Evolutionary conservation across 2,113 vertebrate genomes (phyloP), one percentile per base, ranked within the genome.

Genomic region (Onychostoma macrolepis): DNA sequence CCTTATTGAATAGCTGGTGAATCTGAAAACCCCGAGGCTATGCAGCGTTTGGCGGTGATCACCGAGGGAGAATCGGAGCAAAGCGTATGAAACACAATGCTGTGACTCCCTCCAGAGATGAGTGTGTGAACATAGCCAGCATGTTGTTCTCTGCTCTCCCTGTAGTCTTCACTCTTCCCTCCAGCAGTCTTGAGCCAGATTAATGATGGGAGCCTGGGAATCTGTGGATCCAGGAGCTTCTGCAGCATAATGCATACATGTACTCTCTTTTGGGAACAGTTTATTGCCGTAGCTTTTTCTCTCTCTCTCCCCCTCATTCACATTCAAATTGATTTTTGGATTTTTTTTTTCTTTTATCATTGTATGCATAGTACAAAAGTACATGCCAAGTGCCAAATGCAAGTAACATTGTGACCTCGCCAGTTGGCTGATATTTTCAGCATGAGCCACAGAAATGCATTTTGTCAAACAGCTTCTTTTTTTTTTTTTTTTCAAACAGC

Each of bases 201-300:
- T 65, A 81, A 81, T 81, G 80, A 81, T 28, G 6, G 80, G 58
- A 81, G 38, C 80, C n/a, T 81, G 80, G 58, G 80, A 81, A 81
- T n/a, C 38, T 19, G 58, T 41, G 41, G 38, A 45, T 65, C 80
- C 78, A 61, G 53, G 33, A 63, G 33, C 53, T n/a, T 30, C 30
- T 41, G 53, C n/a, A 9, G 26, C 26, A 17, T 65, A 28, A 81
- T 45, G 9, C 38, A 81, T 10, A 81, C 10, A 19, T 65, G 24
- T 63, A 26, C 3, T 61, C 4, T n/a, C 78, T 80, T 80, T 24
- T 61, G 30, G 78, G 21, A 80, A 38, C 13, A 15, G 3, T 80
- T 38, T 43, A 65, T 19, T 67, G 24, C 26, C 36, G 8, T 0
- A 9, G 12, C 7, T 65, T 65, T 80, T n/a, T 80, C 26, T 13